These are phyloP conservation scores for Melanogrammus aeglefinus DNA, from an alignment of 2,797 vertebrate species.

Conservation along the genomic window DNA sequence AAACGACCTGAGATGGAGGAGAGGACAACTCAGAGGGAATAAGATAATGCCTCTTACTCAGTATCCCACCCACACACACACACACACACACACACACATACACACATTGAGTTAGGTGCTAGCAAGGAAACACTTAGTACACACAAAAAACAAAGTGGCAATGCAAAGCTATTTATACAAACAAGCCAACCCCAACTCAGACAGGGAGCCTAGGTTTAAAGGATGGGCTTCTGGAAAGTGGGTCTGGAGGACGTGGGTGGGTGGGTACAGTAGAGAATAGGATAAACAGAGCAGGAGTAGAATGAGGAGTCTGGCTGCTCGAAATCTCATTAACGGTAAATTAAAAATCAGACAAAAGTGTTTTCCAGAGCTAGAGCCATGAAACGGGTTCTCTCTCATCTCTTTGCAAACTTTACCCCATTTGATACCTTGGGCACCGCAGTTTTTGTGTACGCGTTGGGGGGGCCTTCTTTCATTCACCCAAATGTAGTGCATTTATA, in stretches of 20 bases:
- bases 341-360: slow-evolving; percentile 68
- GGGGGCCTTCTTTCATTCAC: not conserved
- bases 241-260: not conserved
- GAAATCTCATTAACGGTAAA: slow-evolving; percentile 71
- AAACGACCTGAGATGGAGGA: too few relatives aligned
- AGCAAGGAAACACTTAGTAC: slow-evolving; percentile 6
- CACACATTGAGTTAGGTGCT: not conserved
- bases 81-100: not conserved
- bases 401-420: slow-evolving; percentile 48
- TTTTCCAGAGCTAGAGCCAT: slow-evolving; percentile 47
- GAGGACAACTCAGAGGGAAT: not conserved
- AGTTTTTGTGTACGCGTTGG: not conserved
- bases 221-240: slow-evolving; percentile 26
- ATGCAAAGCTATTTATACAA: slow-evolving; percentile 60
- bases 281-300: slow-evolving; percentile 62
- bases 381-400: slow-evolving; percentile 45
- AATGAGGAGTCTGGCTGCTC: slow-evolving; percentile 52
- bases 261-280: slow-evolving; percentile 27
- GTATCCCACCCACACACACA: not conserved
- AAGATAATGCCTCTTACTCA: not conserved
- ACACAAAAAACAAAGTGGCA: slow-evolving; percentile 3
- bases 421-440: not conserved
- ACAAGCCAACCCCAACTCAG: slow-evolving; percentile 56
- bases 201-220: slow-evolving; percentile 54
- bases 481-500: not conserved